These are phyloP conservation scores for Pempheris klunzingeri DNA, from an alignment of 2,797 vertebrate species.

Conservation along the genomic window DNA sequence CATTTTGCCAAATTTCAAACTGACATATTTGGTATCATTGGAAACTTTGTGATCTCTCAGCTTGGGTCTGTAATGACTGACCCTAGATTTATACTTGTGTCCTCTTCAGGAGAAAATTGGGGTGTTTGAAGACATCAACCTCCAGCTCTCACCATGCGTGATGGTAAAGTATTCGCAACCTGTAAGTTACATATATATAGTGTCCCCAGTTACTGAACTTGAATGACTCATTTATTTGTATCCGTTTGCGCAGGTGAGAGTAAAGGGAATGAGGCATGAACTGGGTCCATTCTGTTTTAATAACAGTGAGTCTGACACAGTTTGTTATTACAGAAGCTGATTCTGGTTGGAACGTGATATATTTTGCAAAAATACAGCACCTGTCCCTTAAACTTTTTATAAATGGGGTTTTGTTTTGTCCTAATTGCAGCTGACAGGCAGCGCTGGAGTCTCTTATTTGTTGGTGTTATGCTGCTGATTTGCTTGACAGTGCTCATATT, in stretches of 20 bases:
- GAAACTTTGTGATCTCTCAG: not conserved
- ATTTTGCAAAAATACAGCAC: not conserved
- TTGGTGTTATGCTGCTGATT: conserved; percentile 77
- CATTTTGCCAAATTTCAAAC: not conserved
- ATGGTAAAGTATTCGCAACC: conserved; percentile 83
- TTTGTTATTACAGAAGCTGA: not conserved
- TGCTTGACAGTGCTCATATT: conserved; percentile 76
- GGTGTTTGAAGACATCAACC: conserved; percentile 77
- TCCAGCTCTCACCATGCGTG: conserved; percentile 86
- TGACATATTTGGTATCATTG: not conserved
- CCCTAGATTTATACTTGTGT: conserved; percentile 3
- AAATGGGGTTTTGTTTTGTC: not conserved
- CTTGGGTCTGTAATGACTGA: not conserved
- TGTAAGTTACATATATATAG: not conserved
- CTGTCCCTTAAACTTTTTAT: not conserved
- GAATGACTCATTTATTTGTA: conserved; percentile 10
- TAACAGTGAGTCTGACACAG: conserved; percentile 71
- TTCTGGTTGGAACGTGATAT: not conserved
- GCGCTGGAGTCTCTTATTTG: conserved; percentile 86
- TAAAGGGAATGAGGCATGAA: conserved; percentile 68
- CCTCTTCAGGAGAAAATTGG: conserved; percentile 68
- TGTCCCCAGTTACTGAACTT: not conserved
- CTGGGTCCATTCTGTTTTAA: conserved; percentile 83
- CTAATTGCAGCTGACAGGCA: conserved; percentile 80
- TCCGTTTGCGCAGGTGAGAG: conserved; percentile 74